Base-by-base conservation (phyloP, 2,888 invertebrate species). In the Tigriopus californicus region DNA sequence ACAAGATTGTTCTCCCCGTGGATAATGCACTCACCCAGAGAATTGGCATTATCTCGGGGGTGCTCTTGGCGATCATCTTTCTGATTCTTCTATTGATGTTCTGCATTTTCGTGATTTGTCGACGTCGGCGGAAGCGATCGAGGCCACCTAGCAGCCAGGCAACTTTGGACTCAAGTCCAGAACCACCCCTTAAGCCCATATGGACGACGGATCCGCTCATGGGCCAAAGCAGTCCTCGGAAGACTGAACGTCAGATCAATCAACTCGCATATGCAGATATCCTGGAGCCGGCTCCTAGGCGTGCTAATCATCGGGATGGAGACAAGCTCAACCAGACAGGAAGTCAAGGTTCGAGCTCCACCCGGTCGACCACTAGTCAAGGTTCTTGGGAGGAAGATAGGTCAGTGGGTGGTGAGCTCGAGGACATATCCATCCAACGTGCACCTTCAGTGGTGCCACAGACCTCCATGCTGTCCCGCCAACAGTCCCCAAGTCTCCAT, bases 341-440 rank as follows among this genome's bases (percentile, higher is more conserved):
- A 18, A 49, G 49, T 22, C 49, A 49, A 22, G 49, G 20, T 6
- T 20, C 49, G 13, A 22, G 15, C 20, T 49, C 49, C 3, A 49
- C 49, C 22, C 6, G 22, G 22, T 49, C 44, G n/a, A 44, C 41
- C 5, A 33, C 46, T 20, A 18, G 24, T 3, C 20, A 56, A 20
- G 56, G 25, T 12, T 56, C 56, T 25, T 56, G 56, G 56, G 52
- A 52, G 52, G 56, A 56, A n/a, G 44, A 56, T n/a, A 15, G 56
- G 20, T 56, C 56, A 11, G 44, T 56, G 24, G 56, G 56, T 12
- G 44, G 56, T n/a, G 56, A 24, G 20, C 20, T 24, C 25, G 25
- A 42, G 13, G 44, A 42, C 8, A 24, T 25, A n/a, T 42, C 44
- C 13, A 18, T 33, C 13, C 18, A 18, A 54, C 5, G 6, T 3